phyloP scores from a whole-genome alignment of 2,797 vertebrate genomes.

The Champsocephalus gunnari region DNA sequence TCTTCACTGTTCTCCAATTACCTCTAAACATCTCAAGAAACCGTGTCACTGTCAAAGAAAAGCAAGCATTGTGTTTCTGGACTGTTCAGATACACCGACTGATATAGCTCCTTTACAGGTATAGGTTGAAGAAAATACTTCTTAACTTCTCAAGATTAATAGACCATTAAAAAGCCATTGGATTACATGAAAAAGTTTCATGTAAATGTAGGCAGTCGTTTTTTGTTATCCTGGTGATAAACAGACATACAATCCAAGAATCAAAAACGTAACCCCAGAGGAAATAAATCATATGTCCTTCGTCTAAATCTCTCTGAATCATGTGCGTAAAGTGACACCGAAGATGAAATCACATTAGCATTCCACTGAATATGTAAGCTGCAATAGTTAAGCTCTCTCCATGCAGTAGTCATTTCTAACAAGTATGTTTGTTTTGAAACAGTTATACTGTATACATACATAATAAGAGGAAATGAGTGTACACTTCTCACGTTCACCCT shows the following conservation, averaged over 20 bases:
- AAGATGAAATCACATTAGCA: constrained; percentile 48
- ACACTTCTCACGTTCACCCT: constrained; percentile 75
- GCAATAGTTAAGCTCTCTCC: constrained; percentile 22
- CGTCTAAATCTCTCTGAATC: background rate
- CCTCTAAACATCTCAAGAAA: background rate
- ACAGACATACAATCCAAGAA: no score
- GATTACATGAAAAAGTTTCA: background rate
- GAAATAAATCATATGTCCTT: background rate
- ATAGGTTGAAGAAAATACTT: background rate
- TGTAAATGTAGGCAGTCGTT: no score
- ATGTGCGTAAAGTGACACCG: constrained; percentile 10
- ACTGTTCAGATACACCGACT: constrained; percentile 1
- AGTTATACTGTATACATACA: constrained; percentile 64
- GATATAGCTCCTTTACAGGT: background rate
- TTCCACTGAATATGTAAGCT: constrained; percentile 43
- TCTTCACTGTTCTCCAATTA: background rate
- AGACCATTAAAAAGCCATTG: background rate
- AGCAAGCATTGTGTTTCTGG: background rate
- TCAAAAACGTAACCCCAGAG: no score
- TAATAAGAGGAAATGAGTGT: constrained; percentile 79
- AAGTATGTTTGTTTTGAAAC: constrained; percentile 75
- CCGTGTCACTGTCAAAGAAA: background rate
- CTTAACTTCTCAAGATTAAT: background rate
- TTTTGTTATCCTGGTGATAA: no score
- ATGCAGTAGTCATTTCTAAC: constrained; percentile 64